Conservation (phyloP, 2,888 invertebrate species). For the Diarsia dahlii region DNA sequence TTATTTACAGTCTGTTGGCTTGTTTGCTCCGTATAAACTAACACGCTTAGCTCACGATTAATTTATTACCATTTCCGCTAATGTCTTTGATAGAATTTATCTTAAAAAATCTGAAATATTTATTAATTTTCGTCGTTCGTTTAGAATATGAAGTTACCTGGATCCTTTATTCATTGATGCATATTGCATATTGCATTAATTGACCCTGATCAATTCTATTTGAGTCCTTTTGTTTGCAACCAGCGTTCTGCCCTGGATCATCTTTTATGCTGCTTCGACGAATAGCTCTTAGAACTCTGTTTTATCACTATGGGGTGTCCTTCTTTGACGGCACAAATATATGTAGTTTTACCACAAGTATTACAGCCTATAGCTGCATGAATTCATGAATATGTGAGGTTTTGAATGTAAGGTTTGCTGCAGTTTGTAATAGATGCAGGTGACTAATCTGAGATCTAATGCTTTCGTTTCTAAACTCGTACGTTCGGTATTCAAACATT, state of each 20-base stretch:
- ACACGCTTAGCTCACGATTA: background rate
- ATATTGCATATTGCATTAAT: too few relatives aligned
- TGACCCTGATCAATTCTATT: conserved; percentile 37
- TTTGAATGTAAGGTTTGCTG: too few relatives aligned
- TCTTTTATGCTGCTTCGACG: conserved; percentile 8
- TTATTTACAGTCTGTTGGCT: too few relatives aligned
- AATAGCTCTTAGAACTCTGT: conserved; percentile 14
- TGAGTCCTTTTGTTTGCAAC: conserved; percentile 27
- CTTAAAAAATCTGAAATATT: too few relatives aligned
- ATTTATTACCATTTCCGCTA: background rate
- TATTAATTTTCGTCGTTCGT: background rate
- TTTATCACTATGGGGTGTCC: background rate
- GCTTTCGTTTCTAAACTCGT: background rate
- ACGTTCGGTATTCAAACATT: background rate
- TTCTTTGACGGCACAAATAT: background rate
- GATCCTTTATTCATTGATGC: background rate
- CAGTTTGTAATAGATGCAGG: background rate
- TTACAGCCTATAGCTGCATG: too few relatives aligned
- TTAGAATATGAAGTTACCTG: background rate
- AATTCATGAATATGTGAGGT: too few relatives aligned
- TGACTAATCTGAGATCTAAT: background rate
- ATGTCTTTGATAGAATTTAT: too few relatives aligned
- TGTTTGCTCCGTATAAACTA: too few relatives aligned
- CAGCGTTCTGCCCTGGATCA: conserved; percentile 23
- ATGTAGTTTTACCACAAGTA: too few relatives aligned